Evolutionary conservation across 1,140 invertebrate species (phyloP), one percentile per base, ranked within the genome.

Genomic region (Trichonephila inaurata): DNA sequence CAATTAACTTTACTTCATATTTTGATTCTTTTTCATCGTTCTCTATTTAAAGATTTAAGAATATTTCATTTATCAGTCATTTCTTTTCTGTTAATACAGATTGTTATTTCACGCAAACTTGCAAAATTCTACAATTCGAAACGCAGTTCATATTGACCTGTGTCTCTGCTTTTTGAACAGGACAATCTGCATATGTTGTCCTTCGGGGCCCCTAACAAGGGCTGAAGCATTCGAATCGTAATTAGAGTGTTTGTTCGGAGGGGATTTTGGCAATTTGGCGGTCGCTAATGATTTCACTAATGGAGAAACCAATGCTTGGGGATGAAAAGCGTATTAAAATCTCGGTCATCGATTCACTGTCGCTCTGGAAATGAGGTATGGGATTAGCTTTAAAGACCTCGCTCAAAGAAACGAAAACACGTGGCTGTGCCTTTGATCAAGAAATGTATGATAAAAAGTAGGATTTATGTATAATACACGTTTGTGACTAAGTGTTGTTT

Each of bases 251-350:
- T 77, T 77, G 72, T 77, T 33, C 33, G 28, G 28, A 77, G 72
- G 72, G 72, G 72, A 77, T 77, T 77, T 77, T 40, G 72, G 72
- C 72, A 77, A 77, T 77, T 77, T 77, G 28, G 72, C 72, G 24
- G 33, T 28, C 72, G 72, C 72, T 77, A 77, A 77, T 77, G 72
- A 77, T 77, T 77, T 77, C 72, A 77, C 72, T 77, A 77, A 77
- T 77, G 72, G 72, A 77, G 72, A 77, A 77, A 77, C 72, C 72
- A 77, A 77, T 77, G 72, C 72, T 77, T 40, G 28, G 28, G 72
- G 28, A 33, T 40, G 72, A 77, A 77, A 77, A 77, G 28, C 72
- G 72, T 77, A 77, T 77, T 77, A 28, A 77, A 77, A 77, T 77
- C 72, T 40, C 28, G 72, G 28, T 14, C 24, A 77, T 77, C 72